These are phyloP conservation scores for Morinoia aosen DNA, from an alignment of 2,888 invertebrate species.

Conservation along the genomic window DNA sequence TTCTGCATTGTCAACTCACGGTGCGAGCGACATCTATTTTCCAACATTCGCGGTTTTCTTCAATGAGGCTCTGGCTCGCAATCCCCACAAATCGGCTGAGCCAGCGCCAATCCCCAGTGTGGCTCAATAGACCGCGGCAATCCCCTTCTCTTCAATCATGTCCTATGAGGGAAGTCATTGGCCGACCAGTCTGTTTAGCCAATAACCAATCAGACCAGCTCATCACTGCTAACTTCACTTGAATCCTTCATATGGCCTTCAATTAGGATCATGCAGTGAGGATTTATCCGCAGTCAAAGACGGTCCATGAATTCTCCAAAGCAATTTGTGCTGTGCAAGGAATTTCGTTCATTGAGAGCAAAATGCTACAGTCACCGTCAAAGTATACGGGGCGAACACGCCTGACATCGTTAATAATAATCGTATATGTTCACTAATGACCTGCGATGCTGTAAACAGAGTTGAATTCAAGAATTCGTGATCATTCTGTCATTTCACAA, in stretches of 20 bases:
- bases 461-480: background rate
- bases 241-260: background rate
- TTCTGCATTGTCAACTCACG: background rate
- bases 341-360: background rate
- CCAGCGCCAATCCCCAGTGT: background rate
- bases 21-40: background rate
- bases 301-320: background rate
- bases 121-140: slow-evolving; percentile 38
- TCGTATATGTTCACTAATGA: background rate
- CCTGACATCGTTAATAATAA: background rate
- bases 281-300: background rate
- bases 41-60: background rate
- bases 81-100: slow-evolving; percentile 39
- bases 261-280: background rate
- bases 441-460: background rate
- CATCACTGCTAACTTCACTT: background rate
- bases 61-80: background rate
- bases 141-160: slow-evolving; percentile 46
- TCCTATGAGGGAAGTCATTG: slow-evolving; percentile 7
- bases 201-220: slow-evolving; percentile 19
- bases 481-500: background rate
- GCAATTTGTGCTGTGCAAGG: background rate
- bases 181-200: slow-evolving; percentile 24
- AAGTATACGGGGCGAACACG: background rate
- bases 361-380: background rate